Evolutionary conservation across 2,888 invertebrate genomes (phyloP).

Genomic region (Morpho deidamia): DNA sequence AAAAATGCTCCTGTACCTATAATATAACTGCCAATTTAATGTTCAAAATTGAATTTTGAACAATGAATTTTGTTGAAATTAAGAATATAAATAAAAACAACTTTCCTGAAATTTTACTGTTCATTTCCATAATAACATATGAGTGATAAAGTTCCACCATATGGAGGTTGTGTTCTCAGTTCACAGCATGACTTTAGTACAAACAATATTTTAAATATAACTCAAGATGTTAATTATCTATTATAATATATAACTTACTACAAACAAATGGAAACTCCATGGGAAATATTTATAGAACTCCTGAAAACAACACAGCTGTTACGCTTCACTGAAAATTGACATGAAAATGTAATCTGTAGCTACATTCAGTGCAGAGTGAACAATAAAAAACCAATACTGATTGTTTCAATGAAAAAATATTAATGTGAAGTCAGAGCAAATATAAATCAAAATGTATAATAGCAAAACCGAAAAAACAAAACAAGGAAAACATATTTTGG

Average conservation of each 20-base stretch:
- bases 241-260: constrained; percentile 40
- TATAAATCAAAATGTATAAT: neutral
- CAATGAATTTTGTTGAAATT: too few relatives aligned
- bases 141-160: too few relatives aligned
- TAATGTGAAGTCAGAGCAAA: neutral
- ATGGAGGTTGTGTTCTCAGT: too few relatives aligned
- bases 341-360: constrained; percentile 40
- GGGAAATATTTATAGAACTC: constrained; percentile 23
- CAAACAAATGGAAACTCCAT: constrained; percentile 58
- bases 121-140: too few relatives aligned
- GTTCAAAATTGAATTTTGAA: too few relatives aligned
- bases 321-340: constrained; percentile 59
- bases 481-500: constrained; percentile 27
- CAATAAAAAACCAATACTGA: neutral
- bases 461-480: constrained; percentile 28
- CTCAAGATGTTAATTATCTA: neutral
- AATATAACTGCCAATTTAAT: too few relatives aligned
- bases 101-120: too few relatives aligned
- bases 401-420: neutral
- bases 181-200: neutral
- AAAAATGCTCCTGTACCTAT: too few relatives aligned
- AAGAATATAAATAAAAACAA: too few relatives aligned
- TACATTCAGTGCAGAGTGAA: constrained; percentile 44
- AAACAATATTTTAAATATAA: neutral
- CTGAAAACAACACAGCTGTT: constrained; percentile 34